These are phyloP conservation scores for Cyanistes caeruleus DNA, from an alignment of 2,113 vertebrate species.

Conservation along the genomic window DNA sequence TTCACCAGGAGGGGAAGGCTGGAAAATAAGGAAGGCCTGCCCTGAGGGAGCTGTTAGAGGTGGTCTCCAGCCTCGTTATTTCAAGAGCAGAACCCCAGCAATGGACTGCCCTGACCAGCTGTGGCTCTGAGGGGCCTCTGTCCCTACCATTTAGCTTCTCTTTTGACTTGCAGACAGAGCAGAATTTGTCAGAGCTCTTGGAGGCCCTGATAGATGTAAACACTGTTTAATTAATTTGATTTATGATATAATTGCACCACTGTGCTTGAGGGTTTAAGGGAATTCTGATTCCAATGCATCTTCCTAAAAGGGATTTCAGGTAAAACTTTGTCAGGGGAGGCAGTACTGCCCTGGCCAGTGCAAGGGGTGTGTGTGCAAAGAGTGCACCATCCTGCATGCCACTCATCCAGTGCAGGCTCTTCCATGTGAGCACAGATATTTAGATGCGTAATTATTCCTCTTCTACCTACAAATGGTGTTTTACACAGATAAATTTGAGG, in stretches of 20 bases:
- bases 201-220: constrained; percentile 2
- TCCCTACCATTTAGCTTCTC: background rate
- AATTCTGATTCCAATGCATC: background rate
- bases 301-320: constrained; percentile 1
- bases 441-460: background rate
- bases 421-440: background rate
- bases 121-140: background rate
- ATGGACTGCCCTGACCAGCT: background rate
- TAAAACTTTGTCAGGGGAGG: background rate
- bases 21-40: background rate
- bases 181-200: background rate
- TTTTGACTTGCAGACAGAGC: background rate
- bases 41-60: background rate
- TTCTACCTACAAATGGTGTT: background rate
- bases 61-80: background rate
- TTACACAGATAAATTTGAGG: background rate
- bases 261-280: constrained; percentile 7
- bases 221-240: constrained; percentile 48
- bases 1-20: background rate
- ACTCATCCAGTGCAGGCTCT: background rate
- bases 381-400: too few species aligned
- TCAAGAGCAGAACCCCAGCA: background rate
- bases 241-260: constrained; percentile 35
- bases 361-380: background rate
- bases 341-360: background rate